Conservation (phyloP, 2,113 vertebrate genomes). For the Lasiurus cinereus region DNA sequence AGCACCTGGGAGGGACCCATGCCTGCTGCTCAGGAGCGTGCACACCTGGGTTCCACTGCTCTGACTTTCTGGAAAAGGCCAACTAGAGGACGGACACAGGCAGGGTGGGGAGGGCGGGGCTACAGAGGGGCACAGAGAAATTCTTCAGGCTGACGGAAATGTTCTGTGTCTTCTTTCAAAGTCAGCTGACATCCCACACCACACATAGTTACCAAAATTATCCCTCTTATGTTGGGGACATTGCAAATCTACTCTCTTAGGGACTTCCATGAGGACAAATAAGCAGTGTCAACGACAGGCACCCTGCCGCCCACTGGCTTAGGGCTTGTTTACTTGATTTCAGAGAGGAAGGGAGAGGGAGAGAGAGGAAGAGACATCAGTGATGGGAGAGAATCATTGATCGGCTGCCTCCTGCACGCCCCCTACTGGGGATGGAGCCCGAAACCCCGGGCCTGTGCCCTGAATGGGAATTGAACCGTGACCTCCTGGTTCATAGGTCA, state of each 20-base stretch:
- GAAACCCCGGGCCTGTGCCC: too few relatives aligned
- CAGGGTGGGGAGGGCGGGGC: background rate
- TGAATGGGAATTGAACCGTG: too few relatives aligned
- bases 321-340: background rate
- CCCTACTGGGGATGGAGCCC: too few relatives aligned
- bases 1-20: rapidly evolving
- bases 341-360: too few relatives aligned
- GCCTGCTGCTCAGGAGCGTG: background rate
- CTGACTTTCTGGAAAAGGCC: background rate
- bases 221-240: background rate
- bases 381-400: too few relatives aligned
- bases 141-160: background rate
- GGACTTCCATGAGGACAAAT: background rate
- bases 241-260: background rate
- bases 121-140: background rate
- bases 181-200: background rate
- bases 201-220: background rate
- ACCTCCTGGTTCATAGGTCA: too few relatives aligned
- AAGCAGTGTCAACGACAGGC: background rate
- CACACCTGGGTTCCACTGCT: rapidly evolving
- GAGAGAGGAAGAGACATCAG: too few relatives aligned
- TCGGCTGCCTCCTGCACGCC: too few relatives aligned
- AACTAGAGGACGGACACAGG: background rate
- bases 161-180: background rate
- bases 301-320: rapidly evolving